A percentile compares a stretch with the other conserved stretches of the same genome.
These are phyloP conservation scores for Sciurus carolinensis DNA, from an alignment of 2,797 vertebrate species.

Conservation along the genomic window DNA sequence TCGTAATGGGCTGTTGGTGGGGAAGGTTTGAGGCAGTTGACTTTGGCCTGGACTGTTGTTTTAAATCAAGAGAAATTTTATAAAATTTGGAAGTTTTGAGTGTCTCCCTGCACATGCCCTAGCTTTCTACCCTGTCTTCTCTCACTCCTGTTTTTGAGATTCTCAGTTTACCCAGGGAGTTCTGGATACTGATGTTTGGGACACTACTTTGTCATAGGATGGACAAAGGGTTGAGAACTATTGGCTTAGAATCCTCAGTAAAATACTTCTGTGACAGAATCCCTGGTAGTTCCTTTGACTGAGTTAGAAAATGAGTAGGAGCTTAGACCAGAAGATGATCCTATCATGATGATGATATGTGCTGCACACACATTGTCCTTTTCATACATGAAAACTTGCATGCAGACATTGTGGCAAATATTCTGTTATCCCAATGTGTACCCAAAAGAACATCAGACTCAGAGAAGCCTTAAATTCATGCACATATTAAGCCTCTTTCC, in stretches of 20 bases:
- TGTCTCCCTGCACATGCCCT: neutral
- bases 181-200: slow-evolving; percentile 27
- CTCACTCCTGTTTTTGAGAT: neutral
- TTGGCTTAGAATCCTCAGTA: slow-evolving; percentile 13
- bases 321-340: slow-evolving; percentile 1
- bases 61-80: slow-evolving; percentile 22
- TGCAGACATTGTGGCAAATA: neutral
- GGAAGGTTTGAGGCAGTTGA: slow-evolving; percentile 28
- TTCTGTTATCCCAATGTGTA: neutral
- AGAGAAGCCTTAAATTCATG: neutral
- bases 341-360: neutral
- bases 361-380: neutral
- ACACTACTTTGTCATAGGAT: neutral
- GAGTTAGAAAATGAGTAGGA: neutral
- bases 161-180: slow-evolving; percentile 38
- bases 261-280: neutral
- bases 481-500: neutral
- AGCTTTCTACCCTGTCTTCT: neutral
- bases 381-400: neutral
- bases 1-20: neutral
- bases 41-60: slow-evolving; percentile 49
- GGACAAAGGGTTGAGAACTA: neutral
- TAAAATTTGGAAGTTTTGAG: neutral
- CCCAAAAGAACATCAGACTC: neutral
- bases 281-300: neutral